Evolutionary conservation across 2,797 vertebrate genomes (phyloP).

Genomic region (Pantherophis vulpinus): DNA sequence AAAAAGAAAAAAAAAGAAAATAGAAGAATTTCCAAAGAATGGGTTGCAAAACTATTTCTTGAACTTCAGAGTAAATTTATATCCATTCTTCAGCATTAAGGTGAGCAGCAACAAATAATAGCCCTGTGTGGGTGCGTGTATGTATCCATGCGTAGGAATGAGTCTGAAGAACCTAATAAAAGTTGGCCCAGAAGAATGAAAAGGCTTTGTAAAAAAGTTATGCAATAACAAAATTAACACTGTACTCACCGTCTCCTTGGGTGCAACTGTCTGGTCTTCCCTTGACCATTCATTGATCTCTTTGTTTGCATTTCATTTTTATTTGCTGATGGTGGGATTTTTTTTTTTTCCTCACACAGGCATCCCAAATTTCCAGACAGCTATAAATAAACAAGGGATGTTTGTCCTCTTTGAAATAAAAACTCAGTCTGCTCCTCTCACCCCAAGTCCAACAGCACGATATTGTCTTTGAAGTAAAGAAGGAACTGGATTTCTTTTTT

Average conservation of each 20-base stretch:
- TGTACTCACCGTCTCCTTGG: not conserved
- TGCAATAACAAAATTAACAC: not conserved
- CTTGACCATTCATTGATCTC: not conserved
- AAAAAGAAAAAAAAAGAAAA: too few species aligned
- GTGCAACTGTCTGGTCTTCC: not conserved
- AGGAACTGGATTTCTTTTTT: not conserved
- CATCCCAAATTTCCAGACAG: not conserved
- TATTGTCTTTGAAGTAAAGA: not conserved
- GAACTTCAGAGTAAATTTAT: not conserved
- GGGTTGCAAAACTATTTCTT: not conserved
- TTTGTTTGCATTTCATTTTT: not conserved
- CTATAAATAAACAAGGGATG: not conserved
- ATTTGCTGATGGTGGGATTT: not conserved
- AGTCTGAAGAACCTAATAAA: not conserved
- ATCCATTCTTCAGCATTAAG: too few species aligned
- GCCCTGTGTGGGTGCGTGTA: not conserved
- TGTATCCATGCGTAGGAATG: not conserved
- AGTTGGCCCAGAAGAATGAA: not conserved
- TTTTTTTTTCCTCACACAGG: not conserved
- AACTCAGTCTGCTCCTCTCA: not conserved
- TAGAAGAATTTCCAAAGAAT: not conserved
- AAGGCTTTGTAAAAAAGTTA: not conserved
- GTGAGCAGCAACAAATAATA: not conserved
- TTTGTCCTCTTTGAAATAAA: not conserved
- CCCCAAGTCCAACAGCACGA: not conserved